Conservation (phyloP, 2,113 vertebrate species). For the Boulengeromyrus knoepffleri region DNA sequence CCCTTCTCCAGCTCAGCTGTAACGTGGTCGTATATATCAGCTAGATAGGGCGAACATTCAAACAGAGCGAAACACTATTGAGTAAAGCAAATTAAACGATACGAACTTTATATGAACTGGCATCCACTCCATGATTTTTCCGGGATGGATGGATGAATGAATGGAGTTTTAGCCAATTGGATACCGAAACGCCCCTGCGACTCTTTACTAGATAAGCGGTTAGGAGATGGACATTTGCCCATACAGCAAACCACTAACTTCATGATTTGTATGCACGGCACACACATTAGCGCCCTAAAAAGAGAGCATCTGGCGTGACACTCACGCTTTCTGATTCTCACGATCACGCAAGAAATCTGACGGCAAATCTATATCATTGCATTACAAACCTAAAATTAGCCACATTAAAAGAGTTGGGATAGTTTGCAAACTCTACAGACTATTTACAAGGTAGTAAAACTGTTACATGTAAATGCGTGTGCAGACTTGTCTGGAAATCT, state of each 20-base stretch:
- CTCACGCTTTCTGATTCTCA: no score
- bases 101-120: neutral
- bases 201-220: neutral
- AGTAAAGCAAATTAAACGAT: neutral
- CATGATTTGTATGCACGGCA: neutral
- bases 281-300: neutral
- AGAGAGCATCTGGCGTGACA: neutral
- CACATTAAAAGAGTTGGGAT: no score
- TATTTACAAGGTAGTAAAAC: no score
- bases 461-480: no score
- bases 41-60: slow-evolving; percentile 42
- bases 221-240: neutral
- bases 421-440: no score
- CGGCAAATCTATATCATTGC: no score
- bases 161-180: neutral
- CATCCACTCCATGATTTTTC: neutral
- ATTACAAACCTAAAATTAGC: no score
- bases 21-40: slow-evolving; percentile 80
- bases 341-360: no score
- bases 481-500: no score
- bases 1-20: slow-evolving; percentile 64
- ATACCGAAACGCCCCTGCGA: neutral
- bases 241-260: neutral
- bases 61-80: neutral
- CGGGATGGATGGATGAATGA: neutral